Conservation (phyloP, 2,113 vertebrate genomes). For the Rhinogobius similis region DNA sequence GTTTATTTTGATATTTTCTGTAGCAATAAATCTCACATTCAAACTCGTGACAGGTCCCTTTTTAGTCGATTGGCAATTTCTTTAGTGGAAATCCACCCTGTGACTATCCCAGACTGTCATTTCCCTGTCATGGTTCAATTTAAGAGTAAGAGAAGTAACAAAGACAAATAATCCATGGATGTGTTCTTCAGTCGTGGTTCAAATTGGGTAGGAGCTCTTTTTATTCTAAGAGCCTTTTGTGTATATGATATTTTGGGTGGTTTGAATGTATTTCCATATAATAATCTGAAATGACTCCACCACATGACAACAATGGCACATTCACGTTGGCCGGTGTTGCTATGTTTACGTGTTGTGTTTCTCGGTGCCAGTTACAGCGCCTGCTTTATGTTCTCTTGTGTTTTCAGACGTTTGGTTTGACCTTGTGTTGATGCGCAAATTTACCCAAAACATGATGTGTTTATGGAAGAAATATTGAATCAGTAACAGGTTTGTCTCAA, state of each 20-base stretch:
- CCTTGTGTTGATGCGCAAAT: not conserved
- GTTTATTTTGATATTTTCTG: too few relatives aligned
- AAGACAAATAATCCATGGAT: too few relatives aligned
- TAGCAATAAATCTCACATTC: too few relatives aligned
- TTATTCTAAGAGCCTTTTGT: not conserved
- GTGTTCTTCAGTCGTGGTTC: too few relatives aligned
- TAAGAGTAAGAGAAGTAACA: too few relatives aligned
- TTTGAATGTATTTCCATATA: not conserved
- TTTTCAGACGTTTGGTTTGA: not conserved
- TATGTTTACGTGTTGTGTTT: not conserved
- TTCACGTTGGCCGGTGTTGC: not conserved
- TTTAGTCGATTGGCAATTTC: too few relatives aligned
- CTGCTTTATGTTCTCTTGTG: not conserved
- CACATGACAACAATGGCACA: not conserved
- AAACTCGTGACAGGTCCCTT: too few relatives aligned
- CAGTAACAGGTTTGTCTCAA: not conserved
- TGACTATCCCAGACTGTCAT: too few relatives aligned
- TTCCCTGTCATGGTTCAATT: too few relatives aligned
- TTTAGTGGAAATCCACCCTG: too few relatives aligned
- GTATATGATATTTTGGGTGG: not conserved
- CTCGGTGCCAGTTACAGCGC: not conserved
- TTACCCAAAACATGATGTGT: not conserved
- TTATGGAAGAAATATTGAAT: not conserved
- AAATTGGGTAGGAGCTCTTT: not conserved
- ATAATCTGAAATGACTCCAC: not conserved